phyloP scores from a whole-genome alignment of 2,113 vertebrate genomes.

The Arenaria interpres region DNA sequence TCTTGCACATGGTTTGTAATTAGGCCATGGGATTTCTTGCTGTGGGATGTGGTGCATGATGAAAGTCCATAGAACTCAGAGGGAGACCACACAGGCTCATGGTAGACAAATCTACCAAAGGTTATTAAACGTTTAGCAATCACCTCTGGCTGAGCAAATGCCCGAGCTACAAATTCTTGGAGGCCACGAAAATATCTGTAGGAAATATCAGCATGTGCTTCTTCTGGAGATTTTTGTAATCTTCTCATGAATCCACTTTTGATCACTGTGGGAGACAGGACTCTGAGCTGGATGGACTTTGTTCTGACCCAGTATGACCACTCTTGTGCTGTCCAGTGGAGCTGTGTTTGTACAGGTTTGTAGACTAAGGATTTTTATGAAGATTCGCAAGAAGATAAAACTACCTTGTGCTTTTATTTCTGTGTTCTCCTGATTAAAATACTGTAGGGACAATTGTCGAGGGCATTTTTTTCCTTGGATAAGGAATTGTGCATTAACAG shows the following conservation, averaged over 20 bases:
- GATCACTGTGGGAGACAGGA: background rate
- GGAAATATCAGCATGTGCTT: background rate
- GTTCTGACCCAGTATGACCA: background rate
- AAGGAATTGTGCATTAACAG: background rate
- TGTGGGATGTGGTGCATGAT: fast-evolving
- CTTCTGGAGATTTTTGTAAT: background rate
- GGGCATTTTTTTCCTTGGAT: background rate
- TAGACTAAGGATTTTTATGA: background rate
- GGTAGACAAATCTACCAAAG: background rate
- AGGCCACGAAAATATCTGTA: background rate
- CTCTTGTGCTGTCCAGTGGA: background rate
- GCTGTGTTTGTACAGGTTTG: background rate
- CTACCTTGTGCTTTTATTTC: background rate
- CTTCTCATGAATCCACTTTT: background rate
- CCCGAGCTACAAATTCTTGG: background rate
- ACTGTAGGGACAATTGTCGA: background rate
- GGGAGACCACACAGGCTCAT: background rate
- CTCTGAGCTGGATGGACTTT: background rate
- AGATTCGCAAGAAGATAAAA: background rate
- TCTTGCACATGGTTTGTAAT: background rate
- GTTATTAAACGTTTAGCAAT: background rate
- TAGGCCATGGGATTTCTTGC: background rate
- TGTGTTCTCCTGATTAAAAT: background rate
- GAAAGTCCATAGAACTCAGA: background rate
- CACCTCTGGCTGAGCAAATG: background rate